A percentile compares a stretch with the other conserved stretches of the same genome.
These are phyloP conservation scores for Babyrousa celebensis DNA, from an alignment of 2,797 vertebrate genomes.

Conservation along the genomic window DNA sequence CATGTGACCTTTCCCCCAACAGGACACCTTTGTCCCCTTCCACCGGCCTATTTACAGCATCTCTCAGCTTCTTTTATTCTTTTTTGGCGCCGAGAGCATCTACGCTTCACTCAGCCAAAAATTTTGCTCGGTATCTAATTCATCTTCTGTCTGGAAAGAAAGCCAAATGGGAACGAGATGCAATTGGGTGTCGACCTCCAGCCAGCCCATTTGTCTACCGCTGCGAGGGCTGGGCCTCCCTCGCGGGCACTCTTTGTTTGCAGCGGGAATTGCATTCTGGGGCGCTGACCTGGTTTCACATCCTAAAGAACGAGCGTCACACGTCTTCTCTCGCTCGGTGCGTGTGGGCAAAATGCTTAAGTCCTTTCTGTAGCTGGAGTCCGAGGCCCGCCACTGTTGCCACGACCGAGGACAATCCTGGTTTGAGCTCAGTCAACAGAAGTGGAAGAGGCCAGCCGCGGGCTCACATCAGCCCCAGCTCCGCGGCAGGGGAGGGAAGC, in stretches of 20 bases:
- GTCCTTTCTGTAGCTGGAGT: background rate
- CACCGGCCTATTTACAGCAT: conserved; percentile 56
- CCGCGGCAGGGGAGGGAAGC: rapidly evolving
- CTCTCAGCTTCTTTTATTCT: conserved; percentile 49
- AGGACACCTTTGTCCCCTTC: conserved; percentile 28
- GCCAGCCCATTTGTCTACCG: conserved; percentile 29
- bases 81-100: conserved; percentile 64
- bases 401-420: rapidly evolving
- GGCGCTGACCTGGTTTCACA: background rate
- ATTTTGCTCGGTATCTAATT: conserved; percentile 76
- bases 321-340: background rate
- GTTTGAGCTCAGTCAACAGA: too few relatives aligned
- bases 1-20: background rate
- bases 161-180: conserved; percentile 63
- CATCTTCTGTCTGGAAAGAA: conserved; percentile 74
- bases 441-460: rapidly evolving
- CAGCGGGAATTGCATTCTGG: conserved; percentile 55
- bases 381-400: background rate
- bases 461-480: background rate
- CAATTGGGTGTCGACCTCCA: conserved; percentile 61
- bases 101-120: conserved; percentile 68
- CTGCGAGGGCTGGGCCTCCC: background rate
- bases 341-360: background rate
- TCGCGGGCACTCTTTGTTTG: conserved; percentile 9
- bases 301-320: background rate